Conservation (phyloP, 2,113 vertebrate genomes). For the Phalacrocorax pelagicus region DNA sequence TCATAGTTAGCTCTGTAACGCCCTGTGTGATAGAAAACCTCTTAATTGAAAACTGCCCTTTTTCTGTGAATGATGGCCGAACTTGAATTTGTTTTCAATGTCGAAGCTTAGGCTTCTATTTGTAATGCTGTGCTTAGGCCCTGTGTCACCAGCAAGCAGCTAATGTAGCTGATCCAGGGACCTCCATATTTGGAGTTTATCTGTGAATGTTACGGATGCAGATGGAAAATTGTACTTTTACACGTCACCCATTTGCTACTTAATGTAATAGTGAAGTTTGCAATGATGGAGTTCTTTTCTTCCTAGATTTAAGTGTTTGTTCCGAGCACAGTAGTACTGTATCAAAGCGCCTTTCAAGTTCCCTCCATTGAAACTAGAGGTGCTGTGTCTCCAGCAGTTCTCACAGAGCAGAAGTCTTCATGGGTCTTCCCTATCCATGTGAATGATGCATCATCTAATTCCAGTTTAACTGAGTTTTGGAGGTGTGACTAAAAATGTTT, state of each 20-base stretch:
- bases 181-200: neutral
- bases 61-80: neutral
- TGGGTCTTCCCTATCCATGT: neutral
- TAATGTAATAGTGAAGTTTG: neutral
- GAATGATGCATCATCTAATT: neutral
- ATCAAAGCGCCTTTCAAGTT: neutral
- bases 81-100: neutral
- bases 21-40: neutral
- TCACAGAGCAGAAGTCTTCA: neutral
- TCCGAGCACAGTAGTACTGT: constrained; percentile 8
- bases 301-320: neutral
- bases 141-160: neutral
- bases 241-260: neutral
- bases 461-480: neutral
- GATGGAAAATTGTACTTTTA: neutral
- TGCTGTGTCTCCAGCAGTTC: neutral
- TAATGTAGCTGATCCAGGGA: neutral
- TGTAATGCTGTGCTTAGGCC: neutral
- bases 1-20: neutral
- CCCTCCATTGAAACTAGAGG: neutral
- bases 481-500: neutral
- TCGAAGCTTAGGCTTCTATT: neutral
- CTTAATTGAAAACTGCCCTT: neutral
- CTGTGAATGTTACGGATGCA: neutral
- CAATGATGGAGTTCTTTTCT: neutral